Conservation (phyloP, 2,888 invertebrate genomes). For the Drosophila neonasuta region DNA sequence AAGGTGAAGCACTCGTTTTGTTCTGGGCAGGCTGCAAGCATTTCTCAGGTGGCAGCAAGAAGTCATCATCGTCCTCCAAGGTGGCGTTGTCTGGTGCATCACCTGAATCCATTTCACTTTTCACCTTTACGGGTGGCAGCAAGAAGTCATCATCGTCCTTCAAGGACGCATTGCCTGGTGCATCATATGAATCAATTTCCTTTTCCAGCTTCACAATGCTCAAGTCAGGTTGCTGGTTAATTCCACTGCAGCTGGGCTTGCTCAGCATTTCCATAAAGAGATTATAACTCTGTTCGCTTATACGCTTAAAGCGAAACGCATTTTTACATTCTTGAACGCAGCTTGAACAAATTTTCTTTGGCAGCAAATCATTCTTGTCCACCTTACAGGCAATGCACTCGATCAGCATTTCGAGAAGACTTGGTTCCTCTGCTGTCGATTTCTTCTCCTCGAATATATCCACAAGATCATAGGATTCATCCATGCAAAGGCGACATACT, state of each 20-base stretch:
- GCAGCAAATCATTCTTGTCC: slow-evolving; percentile 28
- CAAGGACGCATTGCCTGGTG: neutral
- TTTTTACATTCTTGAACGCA: slow-evolving; percentile 37
- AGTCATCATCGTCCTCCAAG: neutral
- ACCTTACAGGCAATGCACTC: slow-evolving; percentile 27
- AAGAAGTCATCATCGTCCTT: neutral
- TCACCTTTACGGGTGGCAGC: neutral
- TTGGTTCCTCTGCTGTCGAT: slow-evolving; percentile 18
- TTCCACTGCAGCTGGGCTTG: neutral
- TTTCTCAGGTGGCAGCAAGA: neutral
- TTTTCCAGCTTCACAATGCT: neutral
- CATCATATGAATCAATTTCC: neutral
- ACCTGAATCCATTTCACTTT: neutral
- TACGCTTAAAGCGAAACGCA: slow-evolving; percentile 41
- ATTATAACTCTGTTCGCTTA: slow-evolving; percentile 32
- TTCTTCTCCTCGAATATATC: slow-evolving; percentile 11
- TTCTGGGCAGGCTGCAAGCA: neutral
- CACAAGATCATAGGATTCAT: slow-evolving; percentile 5
- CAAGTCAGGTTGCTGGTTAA: neutral
- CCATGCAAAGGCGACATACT: slow-evolving; percentile 20
- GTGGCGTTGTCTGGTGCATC: neutral
- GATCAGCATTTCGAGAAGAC: slow-evolving; percentile 40
- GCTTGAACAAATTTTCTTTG: slow-evolving; percentile 39
- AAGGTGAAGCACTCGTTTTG: too few relatives aligned
- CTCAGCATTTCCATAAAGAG: slow-evolving; percentile 1